Evolutionary conservation across 2,113 vertebrate genomes (phyloP).

Genomic region (Nycticebus coucang): DNA sequence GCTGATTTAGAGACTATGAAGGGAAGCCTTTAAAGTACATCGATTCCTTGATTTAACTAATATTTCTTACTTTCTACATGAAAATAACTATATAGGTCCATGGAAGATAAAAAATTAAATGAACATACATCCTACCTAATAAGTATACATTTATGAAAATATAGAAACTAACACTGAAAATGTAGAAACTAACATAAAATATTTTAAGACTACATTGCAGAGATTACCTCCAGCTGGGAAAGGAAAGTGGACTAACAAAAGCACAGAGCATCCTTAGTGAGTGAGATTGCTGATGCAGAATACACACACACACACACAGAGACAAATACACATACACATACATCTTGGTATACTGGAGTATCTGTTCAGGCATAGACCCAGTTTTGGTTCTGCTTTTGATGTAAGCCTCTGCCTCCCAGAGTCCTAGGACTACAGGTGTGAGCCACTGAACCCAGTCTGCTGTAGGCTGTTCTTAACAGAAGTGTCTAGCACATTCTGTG

Average conservation of each 20-base stretch:
- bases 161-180: not conserved
- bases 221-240: not conserved
- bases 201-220: not conserved
- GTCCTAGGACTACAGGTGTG: no score
- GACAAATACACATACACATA: not conserved
- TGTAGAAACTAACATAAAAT: not conserved
- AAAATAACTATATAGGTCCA: not conserved
- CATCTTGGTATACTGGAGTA: not conserved
- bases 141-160: not conserved
- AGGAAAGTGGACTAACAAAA: not conserved
- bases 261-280: not conserved
- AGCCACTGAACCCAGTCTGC: no score
- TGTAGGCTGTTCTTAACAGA: not conserved
- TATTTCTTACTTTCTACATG: not conserved
- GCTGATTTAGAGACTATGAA: not conserved
- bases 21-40: not conserved
- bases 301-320: no score
- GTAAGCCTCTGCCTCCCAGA: no score
- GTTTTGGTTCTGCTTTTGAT: constrained; percentile 7
- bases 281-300: not conserved
- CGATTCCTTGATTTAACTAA: not conserved
- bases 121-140: not conserved
- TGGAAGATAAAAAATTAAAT: not conserved
- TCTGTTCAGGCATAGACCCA: not conserved
- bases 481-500: not conserved